phyloP scores from a whole-genome alignment of 2,113 vertebrate species.

The Onychorhynchus coronatus region DNA sequence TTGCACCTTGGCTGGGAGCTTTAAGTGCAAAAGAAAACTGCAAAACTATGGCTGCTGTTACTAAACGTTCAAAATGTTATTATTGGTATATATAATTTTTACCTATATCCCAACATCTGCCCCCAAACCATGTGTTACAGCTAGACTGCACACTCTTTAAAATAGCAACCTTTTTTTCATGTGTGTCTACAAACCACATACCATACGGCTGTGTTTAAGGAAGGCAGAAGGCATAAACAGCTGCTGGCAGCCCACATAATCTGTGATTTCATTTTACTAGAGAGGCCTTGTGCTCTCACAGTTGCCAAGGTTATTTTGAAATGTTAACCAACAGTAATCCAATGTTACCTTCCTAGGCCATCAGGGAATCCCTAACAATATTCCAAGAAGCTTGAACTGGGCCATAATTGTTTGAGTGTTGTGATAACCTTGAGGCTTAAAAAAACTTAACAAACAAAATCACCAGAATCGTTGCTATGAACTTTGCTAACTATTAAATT shows the following conservation, averaged over 20 bases:
- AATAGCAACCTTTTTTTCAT: neutral
- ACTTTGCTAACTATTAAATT: neutral
- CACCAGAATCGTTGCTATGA: neutral
- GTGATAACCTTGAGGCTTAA: neutral
- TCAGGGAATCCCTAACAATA: neutral
- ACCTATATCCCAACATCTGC: conserved; percentile 27
- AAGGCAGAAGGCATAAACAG: conserved; percentile 21
- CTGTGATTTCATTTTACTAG: neutral
- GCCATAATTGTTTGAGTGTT: neutral
- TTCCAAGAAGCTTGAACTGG: neutral
- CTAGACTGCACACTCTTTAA: conserved; percentile 7
- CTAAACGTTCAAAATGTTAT: neutral
- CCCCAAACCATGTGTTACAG: conserved; percentile 24
- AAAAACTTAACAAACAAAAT: neutral
- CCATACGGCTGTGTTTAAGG: neutral
- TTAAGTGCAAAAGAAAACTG: neutral
- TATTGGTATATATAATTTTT: neutral
- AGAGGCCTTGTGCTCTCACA: neutral
- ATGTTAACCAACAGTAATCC: neutral
- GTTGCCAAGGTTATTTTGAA: neutral
- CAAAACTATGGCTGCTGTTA: neutral
- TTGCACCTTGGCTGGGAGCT: neutral
- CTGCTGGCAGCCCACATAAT: neutral
- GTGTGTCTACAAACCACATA: neutral
- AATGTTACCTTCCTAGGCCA: neutral